Conservation (phyloP, 2,113 vertebrate species). For the Chloropsis hardwickii region DNA sequence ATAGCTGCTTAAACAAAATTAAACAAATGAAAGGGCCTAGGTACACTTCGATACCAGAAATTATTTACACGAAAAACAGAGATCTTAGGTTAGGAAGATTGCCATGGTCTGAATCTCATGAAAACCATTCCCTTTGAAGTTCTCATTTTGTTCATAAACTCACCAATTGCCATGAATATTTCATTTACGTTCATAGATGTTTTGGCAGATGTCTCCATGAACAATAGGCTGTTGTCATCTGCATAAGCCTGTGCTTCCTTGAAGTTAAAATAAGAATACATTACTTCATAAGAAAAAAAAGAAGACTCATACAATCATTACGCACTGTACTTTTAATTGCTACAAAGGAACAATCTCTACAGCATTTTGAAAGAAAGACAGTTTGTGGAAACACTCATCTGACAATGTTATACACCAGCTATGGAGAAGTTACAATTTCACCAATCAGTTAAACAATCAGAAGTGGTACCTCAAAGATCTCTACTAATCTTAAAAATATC, state of each 20-base stretch:
- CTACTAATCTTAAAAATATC: neutral
- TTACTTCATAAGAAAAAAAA: neutral
- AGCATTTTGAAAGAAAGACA: neutral
- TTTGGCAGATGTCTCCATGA: slow-evolving; percentile 98
- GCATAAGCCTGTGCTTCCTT: slow-evolving; percentile 97
- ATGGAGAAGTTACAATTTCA: neutral
- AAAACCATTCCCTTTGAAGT: neutral
- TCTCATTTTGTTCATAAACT: slow-evolving; percentile 37
- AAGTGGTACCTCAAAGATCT: neutral
- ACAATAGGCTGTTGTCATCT: slow-evolving; percentile 98
- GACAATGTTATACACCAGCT: neutral
- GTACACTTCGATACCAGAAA: neutral
- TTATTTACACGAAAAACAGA: neutral
- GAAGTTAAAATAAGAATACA: slow-evolving; percentile 5
- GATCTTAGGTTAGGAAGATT: neutral
- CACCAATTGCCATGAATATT: slow-evolving; percentile 99
- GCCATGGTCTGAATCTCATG: neutral
- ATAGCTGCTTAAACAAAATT: neutral
- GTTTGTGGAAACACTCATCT: neutral
- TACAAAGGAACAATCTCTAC: neutral
- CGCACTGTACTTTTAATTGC: neutral
- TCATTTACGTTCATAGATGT: slow-evolving; percentile 98
- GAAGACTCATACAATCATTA: neutral
- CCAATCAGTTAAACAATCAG: neutral
- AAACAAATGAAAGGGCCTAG: neutral